phyloP scores from a whole-genome alignment of 1,140 invertebrate species.

The Drosophila seguyi region DNA sequence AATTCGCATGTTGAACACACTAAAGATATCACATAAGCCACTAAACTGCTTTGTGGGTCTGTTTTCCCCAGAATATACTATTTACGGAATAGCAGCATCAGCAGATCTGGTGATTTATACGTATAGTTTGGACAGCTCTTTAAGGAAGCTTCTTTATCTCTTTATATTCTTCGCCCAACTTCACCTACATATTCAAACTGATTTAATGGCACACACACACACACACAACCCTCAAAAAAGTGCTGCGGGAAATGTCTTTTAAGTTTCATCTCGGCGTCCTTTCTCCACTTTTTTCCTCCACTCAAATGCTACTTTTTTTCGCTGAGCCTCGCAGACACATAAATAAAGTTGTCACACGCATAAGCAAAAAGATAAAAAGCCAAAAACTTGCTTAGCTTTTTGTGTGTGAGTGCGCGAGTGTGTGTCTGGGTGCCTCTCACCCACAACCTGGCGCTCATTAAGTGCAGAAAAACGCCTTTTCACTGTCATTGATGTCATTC shows the following conservation, averaged over 20 bases:
- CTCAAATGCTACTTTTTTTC: constrained; percentile 10
- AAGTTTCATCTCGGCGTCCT: constrained; percentile 63
- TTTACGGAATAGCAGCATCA: constrained; percentile 9
- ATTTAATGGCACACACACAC: constrained; percentile 56
- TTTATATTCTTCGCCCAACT: constrained; percentile 11
- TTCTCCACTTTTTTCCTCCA: constrained; percentile 28
- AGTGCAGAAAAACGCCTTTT: constrained; percentile 80
- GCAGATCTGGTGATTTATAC: constrained; percentile 31
- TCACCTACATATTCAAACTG: constrained; percentile 56
- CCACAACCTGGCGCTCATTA: constrained; percentile 57
- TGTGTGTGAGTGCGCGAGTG: constrained; percentile 7
- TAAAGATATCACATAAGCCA: background rate
- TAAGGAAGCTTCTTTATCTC: constrained; percentile 32
- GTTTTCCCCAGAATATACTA: background rate
- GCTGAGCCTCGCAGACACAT: constrained; percentile 75
- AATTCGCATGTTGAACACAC: background rate
- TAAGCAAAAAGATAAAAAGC: constrained; percentile 62
- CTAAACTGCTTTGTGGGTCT: background rate
- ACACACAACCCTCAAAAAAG: constrained; percentile 34
- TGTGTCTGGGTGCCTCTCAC: constrained; percentile 9
- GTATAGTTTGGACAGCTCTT: constrained; percentile 46
- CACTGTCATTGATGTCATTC: constrained; percentile 80
- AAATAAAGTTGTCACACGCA: constrained; percentile 81
- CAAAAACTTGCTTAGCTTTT: constrained; percentile 60
- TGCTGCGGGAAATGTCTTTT: constrained; percentile 64